Evolutionary conservation across 2,888 invertebrate species (phyloP), one percentile per base, ranked within the genome.

Genomic region (Hirtodrosophila alboralis): DNA sequence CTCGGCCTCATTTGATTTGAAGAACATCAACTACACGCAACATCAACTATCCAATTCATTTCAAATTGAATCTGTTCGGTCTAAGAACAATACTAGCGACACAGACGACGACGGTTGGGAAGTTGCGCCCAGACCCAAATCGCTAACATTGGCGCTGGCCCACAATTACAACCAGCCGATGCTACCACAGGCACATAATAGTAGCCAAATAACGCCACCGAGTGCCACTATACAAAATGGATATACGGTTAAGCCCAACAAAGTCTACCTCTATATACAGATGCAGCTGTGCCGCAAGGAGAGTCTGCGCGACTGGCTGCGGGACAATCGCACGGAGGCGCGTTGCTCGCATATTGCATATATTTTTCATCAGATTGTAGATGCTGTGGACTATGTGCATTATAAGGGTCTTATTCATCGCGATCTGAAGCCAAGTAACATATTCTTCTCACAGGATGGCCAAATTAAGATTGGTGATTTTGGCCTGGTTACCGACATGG

Each of bases 391-490:
- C 72, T 99, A 99, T 91, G 96, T 99, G 0, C 99, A 99, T 91
- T 91, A 94, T 0, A 95, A 95, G 70, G 97, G 97, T 0, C 93
- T 98, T 0, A 99, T 99, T 89, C 99, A 99, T 90, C 93, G 99
- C 40, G 99, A 99, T 91, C 92, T 99, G 30, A 99, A 99, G 93
- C 96, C 97, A 0, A 96, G 96, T 63, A 97, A 97, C 89, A 96
- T 97, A 79, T 97, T 99, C 91, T 98, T 99, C 90, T 96, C 97
- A 0, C 92, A 94, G 69, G 96, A 98, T 89, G 96, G 96, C 1
- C 93, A 93, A 84, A 94, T 99, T 6, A 99, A 99, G 92, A 96
- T 99, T 51, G 99, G 99, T 0, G 99, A 99, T 91, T 99, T 99
- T 91, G 99, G 99, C 0, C 93, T 99, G n/a, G 99, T 97, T 8